Percentiles rank a stretch among this genome's conserved stretches.
These are phyloP conservation scores for Andrena hattorfiana DNA, from an alignment of 2,888 invertebrate genomes.

Conservation along the genomic window DNA sequence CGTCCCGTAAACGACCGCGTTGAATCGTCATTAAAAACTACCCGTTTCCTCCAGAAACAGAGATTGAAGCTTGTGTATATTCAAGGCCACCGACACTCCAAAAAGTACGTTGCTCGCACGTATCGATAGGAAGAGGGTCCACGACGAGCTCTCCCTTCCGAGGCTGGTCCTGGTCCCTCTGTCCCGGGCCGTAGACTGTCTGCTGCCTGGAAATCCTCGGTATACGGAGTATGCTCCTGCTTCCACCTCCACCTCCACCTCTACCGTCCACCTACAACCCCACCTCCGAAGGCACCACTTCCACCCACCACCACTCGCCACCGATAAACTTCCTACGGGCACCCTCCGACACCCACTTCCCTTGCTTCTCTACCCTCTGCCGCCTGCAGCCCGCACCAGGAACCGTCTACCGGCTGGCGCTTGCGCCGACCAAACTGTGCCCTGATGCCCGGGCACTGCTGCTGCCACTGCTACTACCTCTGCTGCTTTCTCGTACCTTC, in stretches of 20 bases:
- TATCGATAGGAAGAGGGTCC: conserved; percentile 53
- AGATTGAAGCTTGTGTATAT: conserved; percentile 7
- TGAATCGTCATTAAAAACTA: conserved; percentile 1
- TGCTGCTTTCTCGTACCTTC: conserved; percentile 73
- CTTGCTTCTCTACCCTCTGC: conserved; percentile 54
- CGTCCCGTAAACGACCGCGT: background rate
- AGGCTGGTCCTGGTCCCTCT: conserved; percentile 81
- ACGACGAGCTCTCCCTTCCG: conserved; percentile 66
- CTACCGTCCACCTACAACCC: conserved; percentile 62
- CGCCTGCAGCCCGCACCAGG: conserved; percentile 72
- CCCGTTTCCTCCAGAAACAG: background rate
- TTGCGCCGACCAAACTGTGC: conserved; percentile 78
- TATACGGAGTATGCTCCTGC: conserved; percentile 76
- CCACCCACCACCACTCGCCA: conserved; percentile 64
- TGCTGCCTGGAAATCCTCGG: conserved; percentile 82
- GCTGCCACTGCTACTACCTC: conserved; percentile 72
- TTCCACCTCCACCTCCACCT: conserved; percentile 67
- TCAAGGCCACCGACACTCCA: conserved; percentile 63
- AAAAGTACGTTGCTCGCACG: background rate
- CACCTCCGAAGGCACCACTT: conserved; percentile 54
- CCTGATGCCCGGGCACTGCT: conserved; percentile 83
- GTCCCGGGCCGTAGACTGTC: conserved; percentile 84
- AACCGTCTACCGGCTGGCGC: conserved; percentile 72
- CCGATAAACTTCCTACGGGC: conserved; percentile 71
- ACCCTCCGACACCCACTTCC: conserved; percentile 60